phyloP scores from a whole-genome alignment of 2,888 invertebrate species.

The Phragmatobia fuliginosa region DNA sequence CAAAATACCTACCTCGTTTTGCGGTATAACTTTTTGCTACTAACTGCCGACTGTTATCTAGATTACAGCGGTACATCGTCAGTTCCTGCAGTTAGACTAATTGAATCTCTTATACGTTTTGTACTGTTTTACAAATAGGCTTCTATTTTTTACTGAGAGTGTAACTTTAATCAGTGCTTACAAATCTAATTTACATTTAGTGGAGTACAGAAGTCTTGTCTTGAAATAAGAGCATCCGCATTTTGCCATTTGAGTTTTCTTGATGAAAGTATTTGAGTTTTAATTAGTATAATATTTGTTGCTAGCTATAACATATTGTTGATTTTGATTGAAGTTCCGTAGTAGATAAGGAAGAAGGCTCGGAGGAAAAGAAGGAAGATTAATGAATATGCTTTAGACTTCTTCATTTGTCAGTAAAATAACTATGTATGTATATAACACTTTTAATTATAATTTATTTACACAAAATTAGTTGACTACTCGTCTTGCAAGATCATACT shows the following conservation, averaged over 20 bases:
- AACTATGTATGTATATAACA: too few species aligned
- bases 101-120: slow-evolving; percentile 38
- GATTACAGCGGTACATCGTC: slow-evolving; percentile 42
- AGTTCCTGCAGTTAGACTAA: slow-evolving; percentile 37
- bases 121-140: slow-evolving; percentile 11
- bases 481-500: neutral
- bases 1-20: slow-evolving; percentile 12
- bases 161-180: neutral
- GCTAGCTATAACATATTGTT: too few species aligned
- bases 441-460: neutral
- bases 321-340: too few species aligned
- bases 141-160: neutral
- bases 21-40: slow-evolving; percentile 27
- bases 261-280: too few species aligned
- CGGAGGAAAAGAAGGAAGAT: too few species aligned
- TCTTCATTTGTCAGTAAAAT: too few species aligned
- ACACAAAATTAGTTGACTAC: neutral
- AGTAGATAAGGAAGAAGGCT: too few species aligned
- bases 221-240: neutral
- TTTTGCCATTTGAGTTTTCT: neutral
- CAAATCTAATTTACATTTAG: neutral
- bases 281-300: too few species aligned
- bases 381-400: too few species aligned
- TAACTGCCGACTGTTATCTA: slow-evolving; percentile 25
- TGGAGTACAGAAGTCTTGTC: neutral